Conservation (phyloP, 1,140 invertebrate species). For the Trachymyrmex cornetzi region DNA sequence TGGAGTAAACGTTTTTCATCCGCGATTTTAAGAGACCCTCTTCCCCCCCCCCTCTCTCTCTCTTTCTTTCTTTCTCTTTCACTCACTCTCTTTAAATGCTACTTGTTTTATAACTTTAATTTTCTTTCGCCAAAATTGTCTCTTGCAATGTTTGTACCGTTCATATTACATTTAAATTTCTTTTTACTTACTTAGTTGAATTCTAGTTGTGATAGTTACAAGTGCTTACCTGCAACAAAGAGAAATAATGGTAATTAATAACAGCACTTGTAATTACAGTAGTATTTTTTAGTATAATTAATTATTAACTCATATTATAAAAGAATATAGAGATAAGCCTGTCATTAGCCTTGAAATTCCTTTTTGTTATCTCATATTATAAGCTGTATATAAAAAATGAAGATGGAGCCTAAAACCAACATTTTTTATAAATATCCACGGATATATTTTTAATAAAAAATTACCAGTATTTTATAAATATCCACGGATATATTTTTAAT, state of each 20-base stretch:
- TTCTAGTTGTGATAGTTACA: not conserved
- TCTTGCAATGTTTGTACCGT: not conserved
- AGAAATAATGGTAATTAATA: slow-evolving; percentile 33
- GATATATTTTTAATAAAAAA: not conserved
- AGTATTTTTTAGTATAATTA: not conserved
- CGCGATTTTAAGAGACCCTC: slow-evolving; percentile 20
- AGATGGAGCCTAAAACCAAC: not conserved
- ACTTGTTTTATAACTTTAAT: slow-evolving; percentile 52
- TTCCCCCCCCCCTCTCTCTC: not conserved
- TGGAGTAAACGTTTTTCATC: not conserved
- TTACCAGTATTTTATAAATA: not conserved
- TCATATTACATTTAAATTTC: slow-evolving; percentile 31
- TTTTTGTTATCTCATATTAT: not conserved
- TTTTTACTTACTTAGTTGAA: slow-evolving; percentile 28
- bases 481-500: not conserved
- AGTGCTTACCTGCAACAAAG: slow-evolving; percentile 54
- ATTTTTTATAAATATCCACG: not conserved
- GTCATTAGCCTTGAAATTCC: no score
- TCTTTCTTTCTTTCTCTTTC: not conserved
- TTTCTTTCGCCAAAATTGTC: slow-evolving; percentile 40
- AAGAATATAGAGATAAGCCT: no score
- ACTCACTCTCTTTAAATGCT: not conserved
- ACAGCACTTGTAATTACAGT: not conserved
- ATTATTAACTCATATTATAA: not conserved
- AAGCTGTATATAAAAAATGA: not conserved